Base-by-base conservation (phyloP, 1,140 invertebrate species). In the Orussus abietinus region DNA sequence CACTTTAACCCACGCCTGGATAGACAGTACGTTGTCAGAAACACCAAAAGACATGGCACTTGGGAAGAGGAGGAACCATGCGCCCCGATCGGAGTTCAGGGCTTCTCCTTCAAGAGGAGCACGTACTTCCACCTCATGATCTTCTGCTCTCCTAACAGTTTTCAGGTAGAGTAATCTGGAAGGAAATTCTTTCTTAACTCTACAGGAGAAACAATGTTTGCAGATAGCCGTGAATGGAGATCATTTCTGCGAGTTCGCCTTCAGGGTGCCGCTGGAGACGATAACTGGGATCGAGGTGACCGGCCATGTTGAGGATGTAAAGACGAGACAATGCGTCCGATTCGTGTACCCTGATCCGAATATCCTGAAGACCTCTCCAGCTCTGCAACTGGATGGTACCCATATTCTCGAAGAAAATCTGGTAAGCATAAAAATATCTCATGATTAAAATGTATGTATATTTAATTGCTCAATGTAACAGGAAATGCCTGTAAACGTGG, bases 1-100 rank as follows among this genome's bases (percentile, higher is more conserved):
- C 89, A 92, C 64, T 79, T 93, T 29, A 91, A 90, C 68, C 82
- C 84, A 3, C 79, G 85, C 12, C 60, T 88, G 35, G 80, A 81
- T 11, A 80, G 85, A 45, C 77, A 79, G 25, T 82, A 85, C 47
- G 79, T 91, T n/a, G 88, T 92, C 1, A 72, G 89, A 28, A 93
- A 92, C 58, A 70, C 76, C 3, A 77, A 79, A 30, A 51, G 77
- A 3, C 65, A 69, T 33, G 77, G 78, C 10, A 52, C 52, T 4
- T 90, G 86, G 86, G 83, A 84, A 1, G 54, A 69, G 3, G 86
- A 90, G 57, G 86, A 89, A 59, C 79, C 79, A 17, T 75, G 77
- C 17, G 81, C 82, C 5, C 65, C 73, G 7, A 44, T 49, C 4
- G 37, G 51, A 11, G 37, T 60, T 3, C 46, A 51, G 11, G 55